Evolutionary conservation across 2,888 invertebrate species (phyloP), one percentile per base, ranked within the genome.

Genomic region (Ornithoptera priamus): DNA sequence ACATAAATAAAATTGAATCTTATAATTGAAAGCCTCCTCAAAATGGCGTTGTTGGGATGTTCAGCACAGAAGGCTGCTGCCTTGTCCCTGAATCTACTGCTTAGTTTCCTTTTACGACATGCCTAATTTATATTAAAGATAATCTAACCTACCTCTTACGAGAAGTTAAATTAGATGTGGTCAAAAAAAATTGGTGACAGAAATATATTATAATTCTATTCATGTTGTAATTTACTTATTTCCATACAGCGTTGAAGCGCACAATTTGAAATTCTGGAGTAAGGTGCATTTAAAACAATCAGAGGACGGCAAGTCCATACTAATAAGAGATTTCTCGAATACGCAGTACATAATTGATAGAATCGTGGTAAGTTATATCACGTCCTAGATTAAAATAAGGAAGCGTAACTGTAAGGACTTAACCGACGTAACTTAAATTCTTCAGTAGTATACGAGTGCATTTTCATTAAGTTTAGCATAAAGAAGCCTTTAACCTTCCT

Each of bases 231-330:
- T 50, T 53, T 67, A 53, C n/a, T 17, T 22, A 42, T 64, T 63
- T 61, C 71, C 56, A 80, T 80, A 2, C 80, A 88, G 89, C 53
- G 71, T 86, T 18, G 76, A 80, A 74, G 60, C 81, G 12, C 71
- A 77, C 22, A 75, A 83, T 61, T 72, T 85, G 0, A 77, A 73
- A n/a, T 65, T 87, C 15, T 67, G 73, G 46, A 81, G 81, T 18
- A 85, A 79, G 74, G 36, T 85, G 8, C 80, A 77, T 72, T 69
- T 88, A 22, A 83, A 79, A 69, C 80, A 82, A 67, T 82, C 85
- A 0, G 70, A 74, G 6, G 76, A 83, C 71, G 78, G 78, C 12
- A 80, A 80, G 69, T 79, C 85, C 3, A 78, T 84, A 30, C 62
- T 85, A 10, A 72, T 88, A 22, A 79, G 82, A 17, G 81, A 74